Evolutionary conservation across 2,113 vertebrate species (phyloP).

Genomic region (Heliornis fulica): DNA sequence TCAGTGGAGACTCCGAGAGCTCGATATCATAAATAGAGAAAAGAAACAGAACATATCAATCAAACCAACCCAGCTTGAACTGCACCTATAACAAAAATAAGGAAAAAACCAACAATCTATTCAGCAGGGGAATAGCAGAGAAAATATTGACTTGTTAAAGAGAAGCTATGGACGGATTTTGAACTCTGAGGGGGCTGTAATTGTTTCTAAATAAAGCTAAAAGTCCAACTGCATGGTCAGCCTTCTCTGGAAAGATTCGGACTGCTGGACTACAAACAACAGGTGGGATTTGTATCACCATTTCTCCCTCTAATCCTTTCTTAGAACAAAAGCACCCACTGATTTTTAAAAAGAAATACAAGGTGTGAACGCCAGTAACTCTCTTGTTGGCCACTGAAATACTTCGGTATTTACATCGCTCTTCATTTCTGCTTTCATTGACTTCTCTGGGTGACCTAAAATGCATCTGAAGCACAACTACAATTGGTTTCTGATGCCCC

Average conservation of each 20-base stretch:
- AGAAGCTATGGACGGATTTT: neutral
- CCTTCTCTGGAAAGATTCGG: neutral
- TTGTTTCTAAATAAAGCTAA: conserved; percentile 35
- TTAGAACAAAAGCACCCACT: neutral
- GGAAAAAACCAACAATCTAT: neutral
- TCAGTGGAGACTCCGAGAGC: conserved; percentile 30
- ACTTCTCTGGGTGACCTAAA: neutral
- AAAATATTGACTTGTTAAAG: conserved; percentile 43
- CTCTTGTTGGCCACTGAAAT: neutral
- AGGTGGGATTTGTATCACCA: neutral
- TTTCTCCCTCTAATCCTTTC: neutral
- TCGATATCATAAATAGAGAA: conserved; percentile 9
- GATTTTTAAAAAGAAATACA: neutral
- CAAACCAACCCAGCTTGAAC: conserved; percentile 4
- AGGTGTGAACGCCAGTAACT: accelerated
- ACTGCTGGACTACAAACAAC: neutral
- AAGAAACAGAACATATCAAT: conserved; percentile 55
- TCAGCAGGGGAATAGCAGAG: neutral
- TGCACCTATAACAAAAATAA: conserved; percentile 13
- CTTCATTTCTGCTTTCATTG: neutral
- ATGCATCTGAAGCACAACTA: neutral
- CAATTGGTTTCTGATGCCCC: accelerated
- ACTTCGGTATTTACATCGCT: neutral
- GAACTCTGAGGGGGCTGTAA: neutral
- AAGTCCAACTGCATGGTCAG: neutral